Evolutionary conservation across 1,140 invertebrate species (phyloP), one percentile per base, ranked within the genome.

Genomic region (Psilanteris sp.): DNA sequence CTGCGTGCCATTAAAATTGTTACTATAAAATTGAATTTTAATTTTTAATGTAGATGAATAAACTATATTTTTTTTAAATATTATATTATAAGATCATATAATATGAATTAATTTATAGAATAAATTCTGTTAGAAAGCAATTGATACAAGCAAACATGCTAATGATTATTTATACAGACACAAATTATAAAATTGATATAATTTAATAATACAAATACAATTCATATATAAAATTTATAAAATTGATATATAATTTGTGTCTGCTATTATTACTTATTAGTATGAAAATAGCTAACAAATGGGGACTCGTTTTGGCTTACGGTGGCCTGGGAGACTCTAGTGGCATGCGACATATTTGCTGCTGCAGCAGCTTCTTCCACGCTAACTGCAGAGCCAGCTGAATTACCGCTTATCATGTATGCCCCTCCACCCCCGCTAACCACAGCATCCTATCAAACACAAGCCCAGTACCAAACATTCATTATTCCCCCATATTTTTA

Each of bases 271-370:
- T 32, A 78, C 14, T 16, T 79, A 79, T 78, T 83, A 83, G 74
- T 52, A 81, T 78, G 68, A 85, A 77, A 80, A 68, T 83, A 82
- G 81, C 81, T 84, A 83, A 84, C 80, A 83, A 87, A 82, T 74
- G 77, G 61, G 68, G 70, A 82, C 73, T 85, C 72, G 72, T 72
- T 85, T 79, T 81, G 83, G 93, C 93, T 94, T 93, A 96, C 95
- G 86, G 95, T 96, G 79, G 94, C 94, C 79, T 95, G 95, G 80
- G 95, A 96, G 79, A 96, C 94, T 84, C 95, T 91, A 82, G 94
- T 96, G 73, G 94, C 94, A 89, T 94, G 93, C 77, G 93, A 93
- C 82, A 95, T 91, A 85, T 91, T 92, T 77, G 91, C 85, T 85
- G 89, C 89, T 85, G 88, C 90, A 72, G 90, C 89, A 82, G 89